Evolutionary conservation across 2,888 invertebrate genomes (phyloP), one percentile per base, ranked within the genome.

Genomic region (Disparrhopalites patrizii): DNA sequence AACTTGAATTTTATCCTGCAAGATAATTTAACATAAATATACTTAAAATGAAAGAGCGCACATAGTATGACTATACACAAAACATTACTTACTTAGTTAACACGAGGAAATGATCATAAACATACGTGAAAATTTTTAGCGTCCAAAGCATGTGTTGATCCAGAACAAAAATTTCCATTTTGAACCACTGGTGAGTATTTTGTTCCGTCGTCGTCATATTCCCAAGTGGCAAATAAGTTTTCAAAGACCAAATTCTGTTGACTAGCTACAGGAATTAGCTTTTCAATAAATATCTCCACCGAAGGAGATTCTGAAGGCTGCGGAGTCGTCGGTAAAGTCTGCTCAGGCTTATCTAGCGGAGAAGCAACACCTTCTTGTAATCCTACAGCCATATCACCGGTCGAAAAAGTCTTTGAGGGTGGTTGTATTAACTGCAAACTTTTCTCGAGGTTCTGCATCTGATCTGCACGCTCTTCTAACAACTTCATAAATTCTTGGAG

Each of bases 401-500:
- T n/a, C 10, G 15, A 10, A 36, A 15, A n/a, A 8, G 15, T 27
- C 25, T 20, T 51, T 28, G 43, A 10, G 31, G 55, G 63, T 25
- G 10, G 55, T 63, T 55, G 55, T 28, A 63, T 54, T 13, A 30
- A 15, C 47, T 70, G 71, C 52, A 73, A 65, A 18, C 60, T 65
- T 31, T 68, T 66, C 57, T 73, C 71, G 36, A 73, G 31, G 10
- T 36, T 13, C 3, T 61, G 30, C 69, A 73, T 73, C 50, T 71
- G 70, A 15, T 58, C 55, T 18, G 68, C 62, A n/a, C 71, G 38
- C 55, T 70, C 66, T 38, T 71, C 71, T 40, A 71, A 31, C n/a
- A 68, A 51, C 50, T 68, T 64, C 60, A 73, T 69, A 31, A 73
- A 66, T 58, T 71, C 71, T 33, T 68, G 58, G 1, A 71, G 52